phyloP scores from a whole-genome alignment of 2,113 vertebrate genomes.

The Brachirus orientalis region DNA sequence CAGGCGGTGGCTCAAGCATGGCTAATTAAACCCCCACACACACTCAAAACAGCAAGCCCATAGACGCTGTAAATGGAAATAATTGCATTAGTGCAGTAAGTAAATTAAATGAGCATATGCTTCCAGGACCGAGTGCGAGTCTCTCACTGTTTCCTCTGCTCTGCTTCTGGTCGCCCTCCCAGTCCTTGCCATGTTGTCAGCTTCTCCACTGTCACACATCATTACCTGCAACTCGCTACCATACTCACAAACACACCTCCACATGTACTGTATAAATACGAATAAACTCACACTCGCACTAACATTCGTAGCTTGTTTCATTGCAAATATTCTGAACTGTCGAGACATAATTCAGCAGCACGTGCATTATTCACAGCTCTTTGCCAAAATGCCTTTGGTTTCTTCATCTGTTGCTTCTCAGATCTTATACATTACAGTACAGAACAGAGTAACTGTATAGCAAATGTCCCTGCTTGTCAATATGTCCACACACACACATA shows the following conservation, averaged over 20 bases:
- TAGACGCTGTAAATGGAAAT: conserved; percentile 66
- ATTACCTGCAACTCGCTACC: conserved; percentile 57
- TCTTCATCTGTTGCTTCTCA: conserved; percentile 43
- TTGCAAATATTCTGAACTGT: conserved; percentile 44
- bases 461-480: no score
- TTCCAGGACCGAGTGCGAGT: conserved; percentile 32
- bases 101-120: conserved; percentile 72
- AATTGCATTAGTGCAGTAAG: conserved; percentile 76
- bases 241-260: conserved; percentile 28
- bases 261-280: background rate
- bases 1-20: conserved; percentile 43
- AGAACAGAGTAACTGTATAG: no score
- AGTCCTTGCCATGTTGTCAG: conserved; percentile 52
- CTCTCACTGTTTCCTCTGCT: conserved; percentile 42
- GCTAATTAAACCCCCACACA: conserved; percentile 50
- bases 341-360: conserved; percentile 50
- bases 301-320: conserved; percentile 25
- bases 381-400: conserved; percentile 40
- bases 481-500: no score
- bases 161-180: conserved; percentile 27
- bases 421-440: no score
- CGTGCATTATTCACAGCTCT: conserved; percentile 64
- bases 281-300: no score
- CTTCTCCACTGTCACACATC: conserved; percentile 63
- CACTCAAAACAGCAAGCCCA: conserved; percentile 39